phyloP scores from a whole-genome alignment of 2,888 invertebrate species.

The Anarsia innoxiella region DNA sequence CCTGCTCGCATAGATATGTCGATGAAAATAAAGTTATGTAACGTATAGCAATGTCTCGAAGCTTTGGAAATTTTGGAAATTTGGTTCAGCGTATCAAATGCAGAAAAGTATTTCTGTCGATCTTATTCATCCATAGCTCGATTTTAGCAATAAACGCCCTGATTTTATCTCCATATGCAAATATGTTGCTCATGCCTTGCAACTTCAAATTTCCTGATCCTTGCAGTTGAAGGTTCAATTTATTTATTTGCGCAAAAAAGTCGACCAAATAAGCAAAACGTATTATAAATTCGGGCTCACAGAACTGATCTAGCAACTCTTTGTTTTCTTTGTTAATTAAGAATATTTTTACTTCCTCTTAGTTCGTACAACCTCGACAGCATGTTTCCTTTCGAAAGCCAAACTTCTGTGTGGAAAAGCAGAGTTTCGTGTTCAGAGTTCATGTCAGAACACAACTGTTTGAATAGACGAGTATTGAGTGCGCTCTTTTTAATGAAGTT shows the following conservation, averaged over 20 bases:
- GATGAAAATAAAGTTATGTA: constrained; percentile 19
- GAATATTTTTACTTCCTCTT: constrained; percentile 7
- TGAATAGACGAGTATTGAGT: constrained; percentile 8
- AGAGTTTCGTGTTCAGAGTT: constrained; percentile 14
- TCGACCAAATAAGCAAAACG: constrained; percentile 15
- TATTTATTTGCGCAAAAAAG: constrained; percentile 15
- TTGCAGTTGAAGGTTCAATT: constrained; percentile 15
- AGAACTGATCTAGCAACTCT: constrained; percentile 10
- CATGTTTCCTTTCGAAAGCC: constrained; percentile 19
- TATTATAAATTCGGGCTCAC: constrained; percentile 11
- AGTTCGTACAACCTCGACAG: constrained; percentile 17
- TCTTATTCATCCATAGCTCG: constrained; percentile 9
- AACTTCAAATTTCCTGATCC: constrained; percentile 9
- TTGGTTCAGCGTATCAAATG: constrained; percentile 7
- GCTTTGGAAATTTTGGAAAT: constrained; percentile 1
- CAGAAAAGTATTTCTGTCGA: constrained; percentile 8
- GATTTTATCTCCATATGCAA: constrained; percentile 3
- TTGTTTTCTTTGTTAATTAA: constrained; percentile 11
- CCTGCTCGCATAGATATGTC: constrained; percentile 21
- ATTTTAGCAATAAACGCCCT: constrained; percentile 6
- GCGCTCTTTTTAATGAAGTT: constrained; percentile 9
- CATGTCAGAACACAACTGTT: constrained; percentile 12
- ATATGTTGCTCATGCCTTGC: constrained; percentile 6
- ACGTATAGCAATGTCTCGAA: constrained; percentile 8
- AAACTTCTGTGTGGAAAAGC: constrained; percentile 19